Evolutionary conservation across 2,113 vertebrate species (phyloP), one percentile per base, ranked within the genome.

Genomic region (Takifugu flavidus): DNA sequence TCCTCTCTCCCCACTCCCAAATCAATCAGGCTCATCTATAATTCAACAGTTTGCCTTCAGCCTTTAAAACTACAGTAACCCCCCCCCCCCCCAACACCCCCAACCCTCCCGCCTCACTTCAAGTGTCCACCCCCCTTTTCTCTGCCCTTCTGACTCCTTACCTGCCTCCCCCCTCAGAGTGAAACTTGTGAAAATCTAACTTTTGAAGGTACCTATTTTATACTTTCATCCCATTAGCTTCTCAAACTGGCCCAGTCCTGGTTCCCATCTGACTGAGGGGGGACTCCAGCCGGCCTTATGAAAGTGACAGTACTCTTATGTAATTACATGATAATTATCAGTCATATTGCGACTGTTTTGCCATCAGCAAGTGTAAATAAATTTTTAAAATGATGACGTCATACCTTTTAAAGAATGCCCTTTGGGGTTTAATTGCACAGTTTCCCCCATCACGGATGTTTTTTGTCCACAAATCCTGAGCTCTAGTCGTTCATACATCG

Each of bases 21-120:
- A 88, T 88, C 86, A 88, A 88, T 88, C 69, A 65, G 58, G 72
- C 86, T 88, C 83, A 88, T 88, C 85, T 87, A 87, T 88, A 86
- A 88, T 88, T 88, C 85, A 88, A 75, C 83, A 88, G 82, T 84
- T 83, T 87, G 81, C 81, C 81, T 86, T 86, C 79, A 87, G 82
- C 84, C 84, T 81, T 85, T 88, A 86, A 83, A 86, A 85, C 79
- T n/a, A 46, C 45, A 46, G 13, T 15, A 14, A 3, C 43, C 43
- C 13, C 43, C 13, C 43, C 15, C 45, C 15, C 15, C 45, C 45
- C 6, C 45, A 12, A n/a, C 45, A n/a, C 45, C 1, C 45, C 1
- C 45, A n/a, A 47, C 45, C 2, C 45, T 15, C 45, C 1, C 13
- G 15, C 45, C n/a, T 47, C 55, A 51, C 64, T 65, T 61, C 2